These are phyloP conservation scores for Chrysotoxum bicinctum DNA, from an alignment of 2,888 invertebrate species.

Conservation along the genomic window DNA sequence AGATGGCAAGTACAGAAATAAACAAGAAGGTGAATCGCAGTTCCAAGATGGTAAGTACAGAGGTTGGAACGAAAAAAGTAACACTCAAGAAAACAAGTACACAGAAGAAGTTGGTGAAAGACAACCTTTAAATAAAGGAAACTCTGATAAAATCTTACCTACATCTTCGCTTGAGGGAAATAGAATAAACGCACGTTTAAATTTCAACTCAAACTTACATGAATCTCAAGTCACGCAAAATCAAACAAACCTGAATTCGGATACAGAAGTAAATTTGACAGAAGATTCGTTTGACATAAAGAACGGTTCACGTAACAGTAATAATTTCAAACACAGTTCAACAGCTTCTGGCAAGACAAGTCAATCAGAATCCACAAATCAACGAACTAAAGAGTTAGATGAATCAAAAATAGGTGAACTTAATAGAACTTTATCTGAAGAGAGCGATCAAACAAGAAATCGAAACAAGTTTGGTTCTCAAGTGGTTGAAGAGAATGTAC, in stretches of 20 bases:
- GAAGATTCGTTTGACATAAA: not conserved
- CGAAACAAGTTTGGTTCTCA: not conserved
- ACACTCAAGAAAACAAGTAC: not conserved
- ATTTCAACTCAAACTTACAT: not conserved
- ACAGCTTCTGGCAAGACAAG: not conserved
- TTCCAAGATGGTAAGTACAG: not conserved
- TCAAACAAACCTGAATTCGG: not conserved
- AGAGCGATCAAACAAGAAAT: not conserved
- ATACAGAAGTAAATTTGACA: not conserved
- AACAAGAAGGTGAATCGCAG: not conserved
- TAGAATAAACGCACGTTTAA: not conserved
- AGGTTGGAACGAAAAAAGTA: not conserved
- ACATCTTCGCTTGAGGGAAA: not conserved
- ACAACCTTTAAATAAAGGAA: not conserved
- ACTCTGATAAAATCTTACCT: not conserved
- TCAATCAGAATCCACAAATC: not conserved
- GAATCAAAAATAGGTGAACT: not conserved
- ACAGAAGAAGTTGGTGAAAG: not conserved
- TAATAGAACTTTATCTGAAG: too few species aligned
- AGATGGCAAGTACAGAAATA: not conserved
- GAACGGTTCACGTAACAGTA: not conserved
- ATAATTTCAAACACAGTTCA: not conserved
- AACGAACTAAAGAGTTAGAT: not conserved
- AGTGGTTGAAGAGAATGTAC: too few species aligned
- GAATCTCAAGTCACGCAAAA: not conserved